phyloP scores from a whole-genome alignment of 2,113 vertebrate species.

The Hippotragus niger region DNA sequence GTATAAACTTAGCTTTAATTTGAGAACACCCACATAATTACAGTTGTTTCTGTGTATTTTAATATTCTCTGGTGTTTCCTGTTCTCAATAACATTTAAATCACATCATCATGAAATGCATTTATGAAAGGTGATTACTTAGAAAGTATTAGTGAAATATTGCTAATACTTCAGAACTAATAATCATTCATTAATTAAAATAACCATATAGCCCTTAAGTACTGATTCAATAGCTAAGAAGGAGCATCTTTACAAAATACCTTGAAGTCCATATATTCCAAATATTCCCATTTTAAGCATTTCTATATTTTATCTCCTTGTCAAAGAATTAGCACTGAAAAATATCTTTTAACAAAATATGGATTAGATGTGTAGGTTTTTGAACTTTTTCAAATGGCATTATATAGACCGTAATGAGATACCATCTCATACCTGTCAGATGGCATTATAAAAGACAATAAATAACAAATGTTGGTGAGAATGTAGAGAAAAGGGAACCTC shows the following conservation, averaged over 20 bases:
- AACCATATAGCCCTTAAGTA: not conserved
- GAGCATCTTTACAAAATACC: not conserved
- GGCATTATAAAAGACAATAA: not conserved
- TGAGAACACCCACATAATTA: not conserved
- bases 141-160: not conserved
- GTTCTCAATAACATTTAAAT: not conserved
- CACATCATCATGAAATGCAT: not conserved
- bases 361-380: not conserved
- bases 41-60: not conserved
- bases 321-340: not conserved
- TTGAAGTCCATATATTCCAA: not conserved
- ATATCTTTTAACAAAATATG: not conserved
- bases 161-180: not conserved
- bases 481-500: not conserved
- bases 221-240: not conserved
- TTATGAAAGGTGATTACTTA: not conserved
- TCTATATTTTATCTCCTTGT: not conserved
- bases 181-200: not conserved
- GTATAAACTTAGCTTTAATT: not conserved
- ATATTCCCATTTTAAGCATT: not conserved
- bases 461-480: not conserved
- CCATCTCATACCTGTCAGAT: not conserved
- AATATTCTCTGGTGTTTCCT: not conserved
- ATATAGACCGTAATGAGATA: not conserved
- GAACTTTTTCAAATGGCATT: not conserved